Base-by-base conservation (phyloP, 2,113 vertebrate species). In the Myotis yumanensis region DNA sequence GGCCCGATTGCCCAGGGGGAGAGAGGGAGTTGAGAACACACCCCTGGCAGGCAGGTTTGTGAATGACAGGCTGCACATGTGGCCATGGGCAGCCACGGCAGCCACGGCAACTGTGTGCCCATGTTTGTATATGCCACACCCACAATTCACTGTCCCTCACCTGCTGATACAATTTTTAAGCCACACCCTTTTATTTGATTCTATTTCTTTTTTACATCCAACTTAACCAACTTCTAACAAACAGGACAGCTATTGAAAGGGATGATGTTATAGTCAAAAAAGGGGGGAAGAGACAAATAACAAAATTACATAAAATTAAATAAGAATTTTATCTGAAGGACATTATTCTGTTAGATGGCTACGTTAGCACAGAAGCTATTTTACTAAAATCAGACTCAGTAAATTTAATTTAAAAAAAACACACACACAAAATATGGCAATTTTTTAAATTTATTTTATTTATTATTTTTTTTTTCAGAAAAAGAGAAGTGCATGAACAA, bases 261-360 rank as follows among this genome's bases (percentile, higher is more conserved):
- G 25, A 12, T 86, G 17, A 51, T 10, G 1, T 46, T 57, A 86
- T 57, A 86, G 23, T 81, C 17, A 71, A 88, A 94, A 11, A 69
- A 90, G 7, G 4, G 4, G 2, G 35, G 9, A 92, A 71, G 54
- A 81, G 35, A 80, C 0, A 75, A 8, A 46, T 30, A 91, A 88
- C 51, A 4, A 96, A 92, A 95, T 51, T 32, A 73, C 6, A 85
- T 59, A 40, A 96, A 94, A 94, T 87, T 46, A 83, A 91, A 20
- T 43, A 94, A 84, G 12, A 95, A 16, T 86, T 57, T 96, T 83
- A 79, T 28, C 14, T 71, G 28, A 77, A 40, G 30, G n/a, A 84
- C 14, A 30, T 23, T n/a, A 10, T 91, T 73, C 25, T 62, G 15
- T 57, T 25, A 71, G 37, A 89, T 43, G 28, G 84, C 62, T 54